phyloP scores from a whole-genome alignment of 2,888 invertebrate species.

The Camponotus fellah region DNA sequence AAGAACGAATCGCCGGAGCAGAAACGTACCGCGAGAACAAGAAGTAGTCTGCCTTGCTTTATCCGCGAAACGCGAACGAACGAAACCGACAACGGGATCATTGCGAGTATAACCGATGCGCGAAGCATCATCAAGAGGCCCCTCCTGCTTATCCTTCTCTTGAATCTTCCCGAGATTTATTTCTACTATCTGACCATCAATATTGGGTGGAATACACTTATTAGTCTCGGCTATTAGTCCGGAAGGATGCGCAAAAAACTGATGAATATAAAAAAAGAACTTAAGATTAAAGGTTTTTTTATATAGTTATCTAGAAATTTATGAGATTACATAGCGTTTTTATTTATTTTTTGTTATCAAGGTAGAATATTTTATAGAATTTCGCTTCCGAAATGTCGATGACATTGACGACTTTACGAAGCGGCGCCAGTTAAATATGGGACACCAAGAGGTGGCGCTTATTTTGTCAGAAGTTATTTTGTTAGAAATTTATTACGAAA shows the following conservation, averaged over 20 bases:
- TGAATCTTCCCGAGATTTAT: constrained; percentile 15
- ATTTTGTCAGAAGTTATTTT: constrained; percentile 28
- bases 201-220: not conserved
- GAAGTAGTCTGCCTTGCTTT: constrained; percentile 62
- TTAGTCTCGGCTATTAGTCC: constrained; percentile 14
- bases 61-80: constrained; percentile 32
- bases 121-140: not conserved
- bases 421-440: not conserved
- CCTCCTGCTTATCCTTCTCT: not conserved
- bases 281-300: not conserved
- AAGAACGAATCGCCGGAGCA: constrained; percentile 67
- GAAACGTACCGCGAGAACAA: constrained; percentile 47
- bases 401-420: not conserved
- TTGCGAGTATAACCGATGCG: constrained; percentile 20
- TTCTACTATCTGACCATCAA: constrained; percentile 23
- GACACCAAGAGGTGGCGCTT: not conserved
- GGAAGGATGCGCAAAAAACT: not conserved
- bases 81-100: not conserved
- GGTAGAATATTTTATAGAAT: not conserved
- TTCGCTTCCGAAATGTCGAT: not conserved
- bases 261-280: not conserved
- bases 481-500: not conserved
- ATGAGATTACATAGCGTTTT: no score
- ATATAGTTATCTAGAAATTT: not conserved
- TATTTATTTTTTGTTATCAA: not conserved